Percentiles rank a stretch among this genome's conserved stretches.
Conservation (phyloP, 2,113 vertebrate species). For the Atherinomorus stipes region DNA sequence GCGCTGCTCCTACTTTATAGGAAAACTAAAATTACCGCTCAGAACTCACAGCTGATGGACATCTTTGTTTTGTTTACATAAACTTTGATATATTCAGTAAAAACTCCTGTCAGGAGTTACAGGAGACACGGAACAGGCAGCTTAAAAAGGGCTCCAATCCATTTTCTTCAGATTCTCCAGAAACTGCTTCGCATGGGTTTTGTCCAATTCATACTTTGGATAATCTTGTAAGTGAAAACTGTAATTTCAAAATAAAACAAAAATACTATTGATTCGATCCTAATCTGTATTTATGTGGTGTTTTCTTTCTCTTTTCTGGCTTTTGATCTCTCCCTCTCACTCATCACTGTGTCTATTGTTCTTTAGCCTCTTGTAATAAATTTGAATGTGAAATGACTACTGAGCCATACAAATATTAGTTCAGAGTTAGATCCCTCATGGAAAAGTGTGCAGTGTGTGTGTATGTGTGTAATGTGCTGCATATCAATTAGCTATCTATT, state of each 20-base stretch:
- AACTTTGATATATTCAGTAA: too few relatives aligned
- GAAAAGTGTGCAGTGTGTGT: slow-evolving; percentile 20
- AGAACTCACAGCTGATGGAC: not conserved
- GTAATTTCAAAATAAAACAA: not conserved
- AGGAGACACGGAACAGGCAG: not conserved
- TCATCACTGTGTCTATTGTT: slow-evolving; percentile 10
- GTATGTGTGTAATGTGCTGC: slow-evolving; percentile 55
- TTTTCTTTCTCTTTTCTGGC: slow-evolving; percentile 1
- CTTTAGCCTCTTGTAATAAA: slow-evolving; percentile 40
- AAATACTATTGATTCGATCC: not conserved
- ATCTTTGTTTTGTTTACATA: not conserved
- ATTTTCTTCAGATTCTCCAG: too few relatives aligned
- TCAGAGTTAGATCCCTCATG: slow-evolving; percentile 51
- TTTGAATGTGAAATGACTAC: slow-evolving; percentile 65
- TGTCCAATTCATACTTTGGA: too few relatives aligned
- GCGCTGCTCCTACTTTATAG: too few relatives aligned
- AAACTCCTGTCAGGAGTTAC: not conserved
- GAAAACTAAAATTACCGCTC: too few relatives aligned
- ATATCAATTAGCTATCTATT: slow-evolving; percentile 79
- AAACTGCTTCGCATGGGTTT: too few relatives aligned
- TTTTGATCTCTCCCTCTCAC: slow-evolving; percentile 28
- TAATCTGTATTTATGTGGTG: not conserved
- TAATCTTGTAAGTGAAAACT: too few relatives aligned
- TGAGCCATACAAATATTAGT: slow-evolving; percentile 65
- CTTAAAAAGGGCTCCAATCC: too few relatives aligned